phyloP scores from a whole-genome alignment of 2,888 invertebrate genomes.

The Orchesella flavescens region DNA sequence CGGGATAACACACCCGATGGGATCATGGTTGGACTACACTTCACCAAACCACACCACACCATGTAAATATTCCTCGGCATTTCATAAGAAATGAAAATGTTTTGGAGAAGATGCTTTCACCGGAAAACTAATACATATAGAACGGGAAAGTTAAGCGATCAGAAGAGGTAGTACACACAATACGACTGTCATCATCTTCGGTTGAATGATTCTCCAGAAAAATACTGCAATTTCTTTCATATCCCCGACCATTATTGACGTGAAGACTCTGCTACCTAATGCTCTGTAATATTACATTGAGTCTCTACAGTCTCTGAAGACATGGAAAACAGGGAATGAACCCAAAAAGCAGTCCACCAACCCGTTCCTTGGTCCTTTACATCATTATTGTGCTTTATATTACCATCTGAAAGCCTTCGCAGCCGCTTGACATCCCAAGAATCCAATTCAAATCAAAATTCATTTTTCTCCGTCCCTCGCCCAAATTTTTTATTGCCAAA shows the following conservation, averaged over 20 bases:
- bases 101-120: background rate
- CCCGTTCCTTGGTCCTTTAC: background rate
- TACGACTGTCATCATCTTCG: slow-evolving; percentile 20
- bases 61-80: background rate
- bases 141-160: background rate
- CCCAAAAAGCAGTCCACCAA: background rate
- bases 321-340: too few relatives aligned
- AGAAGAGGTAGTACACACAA: too few relatives aligned
- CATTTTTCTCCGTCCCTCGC: slow-evolving; percentile 5
- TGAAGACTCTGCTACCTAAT: background rate
- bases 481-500: slow-evolving; percentile 26
- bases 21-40: too few relatives aligned
- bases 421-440: background rate
- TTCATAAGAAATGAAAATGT: background rate
- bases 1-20: background rate
- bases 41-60: background rate
- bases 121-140: background rate
- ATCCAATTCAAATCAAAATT: slow-evolving; percentile 38
- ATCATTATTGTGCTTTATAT: background rate
- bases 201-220: slow-evolving; percentile 55
- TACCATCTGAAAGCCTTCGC: slow-evolving; percentile 5
- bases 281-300: background rate
- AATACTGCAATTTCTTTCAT: slow-evolving; percentile 56
- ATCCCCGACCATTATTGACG: slow-evolving; percentile 45
- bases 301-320: background rate